phyloP scores from a whole-genome alignment of 2,888 invertebrate species.

The Petrophora chlorosata region DNA sequence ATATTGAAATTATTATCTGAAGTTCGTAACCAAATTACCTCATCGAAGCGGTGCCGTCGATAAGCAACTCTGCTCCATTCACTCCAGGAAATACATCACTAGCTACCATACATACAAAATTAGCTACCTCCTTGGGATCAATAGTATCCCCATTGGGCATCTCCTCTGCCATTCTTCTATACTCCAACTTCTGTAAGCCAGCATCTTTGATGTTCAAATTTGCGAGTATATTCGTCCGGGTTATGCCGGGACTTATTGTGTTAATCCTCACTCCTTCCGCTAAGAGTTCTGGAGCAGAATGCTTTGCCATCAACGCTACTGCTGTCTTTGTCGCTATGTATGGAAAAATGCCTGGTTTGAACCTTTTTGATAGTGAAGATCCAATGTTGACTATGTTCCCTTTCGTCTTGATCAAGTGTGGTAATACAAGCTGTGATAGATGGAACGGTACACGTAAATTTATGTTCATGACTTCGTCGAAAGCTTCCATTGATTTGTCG shows the following conservation, averaged over 20 bases:
- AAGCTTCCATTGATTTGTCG: conserved; percentile 47
- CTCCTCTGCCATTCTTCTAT: conserved; percentile 37
- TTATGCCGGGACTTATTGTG: conserved; percentile 52
- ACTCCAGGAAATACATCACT: conserved; percentile 56
- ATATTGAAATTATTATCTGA: neutral
- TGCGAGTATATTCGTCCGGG: conserved; percentile 48
- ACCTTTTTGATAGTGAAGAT: conserved; percentile 46
- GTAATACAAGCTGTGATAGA: conserved; percentile 51
- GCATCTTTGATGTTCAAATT: conserved; percentile 41
- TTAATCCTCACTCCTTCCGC: conserved; percentile 56
- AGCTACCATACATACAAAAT: conserved; percentile 51
- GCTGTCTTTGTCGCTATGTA: conserved; percentile 52
- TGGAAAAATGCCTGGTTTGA: conserved; percentile 48
- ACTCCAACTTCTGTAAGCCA: conserved; percentile 30
- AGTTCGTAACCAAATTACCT: conserved; percentile 20
- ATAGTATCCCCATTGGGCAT: conserved; percentile 46
- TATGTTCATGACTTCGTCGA: conserved; percentile 56
- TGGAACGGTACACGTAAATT: conserved; percentile 55
- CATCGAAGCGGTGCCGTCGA: conserved; percentile 52
- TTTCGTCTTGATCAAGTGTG: conserved; percentile 53
- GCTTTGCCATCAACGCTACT: conserved; percentile 48
- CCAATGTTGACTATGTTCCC: conserved; percentile 58
- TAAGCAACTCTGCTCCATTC: conserved; percentile 51
- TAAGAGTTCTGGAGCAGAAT: conserved; percentile 51
- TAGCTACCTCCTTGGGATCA: conserved; percentile 53